A percentile compares a stretch with the other conserved stretches of the same genome.
These are phyloP conservation scores for Larimichthys polyactis DNA, from an alignment of 2,113 vertebrate species.

Conservation along the genomic window DNA sequence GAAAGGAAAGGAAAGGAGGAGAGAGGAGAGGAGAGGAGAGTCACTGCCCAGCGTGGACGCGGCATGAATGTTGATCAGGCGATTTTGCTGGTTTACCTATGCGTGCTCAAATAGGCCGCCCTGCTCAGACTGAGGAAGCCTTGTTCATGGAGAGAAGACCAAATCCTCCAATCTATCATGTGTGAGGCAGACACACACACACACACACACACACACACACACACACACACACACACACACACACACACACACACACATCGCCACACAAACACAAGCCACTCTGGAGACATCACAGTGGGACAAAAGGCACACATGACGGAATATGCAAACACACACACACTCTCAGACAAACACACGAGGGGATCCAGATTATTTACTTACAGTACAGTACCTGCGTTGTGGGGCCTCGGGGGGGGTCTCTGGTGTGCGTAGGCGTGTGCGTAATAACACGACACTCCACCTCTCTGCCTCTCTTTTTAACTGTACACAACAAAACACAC, in stretches of 20 bases:
- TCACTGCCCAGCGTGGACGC: conserved; percentile 36
- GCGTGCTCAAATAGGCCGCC: conserved; percentile 50
- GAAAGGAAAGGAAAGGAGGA: conserved; percentile 1
- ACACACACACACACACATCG: background rate
- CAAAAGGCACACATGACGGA: conserved; percentile 54
- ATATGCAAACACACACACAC: conserved; percentile 32
- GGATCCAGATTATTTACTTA: conserved; percentile 73
- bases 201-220: conserved; percentile 20
- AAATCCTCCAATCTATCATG: conserved; percentile 71
- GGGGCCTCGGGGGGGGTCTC: conserved; percentile 51
- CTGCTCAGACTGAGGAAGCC: conserved; percentile 69
- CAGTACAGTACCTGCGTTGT: conserved; percentile 57
- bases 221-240: conserved; percentile 45
- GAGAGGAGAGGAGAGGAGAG: conserved; percentile 8
- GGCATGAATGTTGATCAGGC: conserved; percentile 72
- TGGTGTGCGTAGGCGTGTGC: conserved; percentile 64
- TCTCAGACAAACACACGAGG: conserved; percentile 28
- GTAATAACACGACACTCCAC: conserved; percentile 49
- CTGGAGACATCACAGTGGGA: conserved; percentile 61
- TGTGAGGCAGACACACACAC: conserved; percentile 56
- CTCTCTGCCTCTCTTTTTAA: conserved; percentile 16
- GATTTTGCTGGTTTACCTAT: conserved; percentile 51
- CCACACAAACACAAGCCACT: conserved; percentile 56
- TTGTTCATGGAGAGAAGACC: conserved; percentile 71
- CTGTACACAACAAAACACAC: conserved; percentile 44